Evolutionary conservation across 2,113 vertebrate species (phyloP).

Genomic region (Syrmaticus mikado): DNA sequence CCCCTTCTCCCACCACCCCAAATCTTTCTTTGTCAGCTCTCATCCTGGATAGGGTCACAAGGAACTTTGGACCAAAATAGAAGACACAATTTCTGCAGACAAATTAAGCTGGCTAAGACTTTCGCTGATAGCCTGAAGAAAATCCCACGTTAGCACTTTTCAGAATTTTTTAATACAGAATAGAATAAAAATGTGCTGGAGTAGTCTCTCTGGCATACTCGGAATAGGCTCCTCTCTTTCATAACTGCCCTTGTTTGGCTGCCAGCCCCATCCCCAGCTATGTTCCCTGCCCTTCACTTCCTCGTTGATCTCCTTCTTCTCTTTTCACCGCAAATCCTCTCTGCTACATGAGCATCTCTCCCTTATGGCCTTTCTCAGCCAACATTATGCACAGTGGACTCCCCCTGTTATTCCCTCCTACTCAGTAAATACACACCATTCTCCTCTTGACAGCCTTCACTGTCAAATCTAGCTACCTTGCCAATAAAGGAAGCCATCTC

Average conservation of each 20-base stretch:
- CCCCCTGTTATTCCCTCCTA: constrained; percentile 15
- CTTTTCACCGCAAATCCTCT: neutral
- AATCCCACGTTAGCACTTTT: constrained; percentile 4
- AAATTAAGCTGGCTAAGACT: neutral
- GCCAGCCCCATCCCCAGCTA: neutral
- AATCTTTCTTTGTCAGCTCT: neutral
- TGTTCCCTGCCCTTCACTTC: neutral
- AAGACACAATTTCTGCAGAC: neutral
- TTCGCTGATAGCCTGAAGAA: neutral
- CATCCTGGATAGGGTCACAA: neutral
- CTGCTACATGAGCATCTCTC: neutral
- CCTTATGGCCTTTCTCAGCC: constrained; percentile 32
- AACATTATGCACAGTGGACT: constrained; percentile 27
- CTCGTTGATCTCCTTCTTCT: neutral
- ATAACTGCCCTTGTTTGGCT: neutral
- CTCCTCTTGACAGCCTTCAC: constrained; percentile 18
- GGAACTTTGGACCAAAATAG: neutral
- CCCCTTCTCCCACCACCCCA: neutral
- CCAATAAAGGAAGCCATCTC: constrained; percentile 55
- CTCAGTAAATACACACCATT: constrained; percentile 32
- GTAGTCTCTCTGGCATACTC: neutral
- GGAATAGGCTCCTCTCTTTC: neutral
- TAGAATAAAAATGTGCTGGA: neutral
- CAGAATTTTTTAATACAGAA: neutral
- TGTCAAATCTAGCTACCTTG: constrained; percentile 40